Conservation (phyloP, 2,797 vertebrate genomes). For the Selene dorsalis region DNA sequence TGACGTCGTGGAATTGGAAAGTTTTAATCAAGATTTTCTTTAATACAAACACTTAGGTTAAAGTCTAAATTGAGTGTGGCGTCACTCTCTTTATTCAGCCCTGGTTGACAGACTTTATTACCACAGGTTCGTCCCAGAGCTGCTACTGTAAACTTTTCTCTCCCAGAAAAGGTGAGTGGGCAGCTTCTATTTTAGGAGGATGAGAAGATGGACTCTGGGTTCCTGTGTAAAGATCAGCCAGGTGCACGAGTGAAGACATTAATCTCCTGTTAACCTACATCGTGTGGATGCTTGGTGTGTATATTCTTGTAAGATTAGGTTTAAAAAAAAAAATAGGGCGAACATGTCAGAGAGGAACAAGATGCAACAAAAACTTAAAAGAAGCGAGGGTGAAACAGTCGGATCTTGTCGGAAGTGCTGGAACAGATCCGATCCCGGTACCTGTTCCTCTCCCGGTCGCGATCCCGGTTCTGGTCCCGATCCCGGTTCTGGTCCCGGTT, state of each 20-base stretch:
- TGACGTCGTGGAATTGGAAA: background rate
- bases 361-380: background rate
- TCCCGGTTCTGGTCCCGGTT: too few species aligned
- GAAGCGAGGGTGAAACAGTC: background rate
- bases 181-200: conserved; percentile 56
- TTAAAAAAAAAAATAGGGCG: too few species aligned
- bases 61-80: background rate
- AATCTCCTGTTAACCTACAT: background rate
- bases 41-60: background rate
- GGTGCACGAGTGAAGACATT: conserved; percentile 31
- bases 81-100: background rate
- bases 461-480: too few species aligned
- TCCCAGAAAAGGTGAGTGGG: conserved; percentile 38
- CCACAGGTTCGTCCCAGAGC: conserved; percentile 1
- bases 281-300: background rate
- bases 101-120: background rate
- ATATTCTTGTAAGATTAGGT: too few species aligned
- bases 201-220: conserved; percentile 26
- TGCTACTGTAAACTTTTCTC: background rate
- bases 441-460: too few species aligned
- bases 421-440: too few species aligned
- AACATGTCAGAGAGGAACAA: too few species aligned
- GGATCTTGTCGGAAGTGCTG: too few species aligned
- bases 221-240: conserved; percentile 23
- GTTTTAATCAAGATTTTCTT: too few species aligned